Conservation (phyloP, 2,797 vertebrate species). For the Phaenicophaeus curvirostris region DNA sequence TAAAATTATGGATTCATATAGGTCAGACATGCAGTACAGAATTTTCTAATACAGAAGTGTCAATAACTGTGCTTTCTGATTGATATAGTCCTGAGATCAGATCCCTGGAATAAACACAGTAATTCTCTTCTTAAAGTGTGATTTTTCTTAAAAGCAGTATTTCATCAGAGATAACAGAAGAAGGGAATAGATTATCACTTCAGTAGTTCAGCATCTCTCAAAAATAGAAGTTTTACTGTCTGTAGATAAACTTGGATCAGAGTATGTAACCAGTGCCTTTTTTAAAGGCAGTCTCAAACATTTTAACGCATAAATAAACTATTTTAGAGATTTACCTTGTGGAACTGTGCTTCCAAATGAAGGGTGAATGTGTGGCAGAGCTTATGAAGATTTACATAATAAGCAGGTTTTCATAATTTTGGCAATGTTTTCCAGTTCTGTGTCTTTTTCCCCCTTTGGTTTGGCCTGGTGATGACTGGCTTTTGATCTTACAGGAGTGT, state of each 20-base stretch:
- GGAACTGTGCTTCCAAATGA: neutral
- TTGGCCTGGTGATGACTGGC: neutral
- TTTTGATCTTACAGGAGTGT: neutral
- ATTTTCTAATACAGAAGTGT: neutral
- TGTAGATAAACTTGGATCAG: neutral
- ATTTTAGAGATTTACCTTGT: neutral
- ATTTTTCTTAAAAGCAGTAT: neutral
- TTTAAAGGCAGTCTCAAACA: neutral
- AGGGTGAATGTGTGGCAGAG: neutral
- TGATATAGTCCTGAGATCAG: neutral
- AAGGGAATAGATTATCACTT: neutral
- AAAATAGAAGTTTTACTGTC: neutral
- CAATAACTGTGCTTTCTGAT: neutral
- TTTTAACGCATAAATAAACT: neutral
- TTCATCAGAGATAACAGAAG: neutral
- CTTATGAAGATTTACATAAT: neutral
- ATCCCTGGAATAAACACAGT: neutral
- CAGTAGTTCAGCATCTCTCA: neutral
- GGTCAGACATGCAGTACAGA: neutral
- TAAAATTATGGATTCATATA: neutral
- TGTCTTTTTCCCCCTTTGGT: neutral
- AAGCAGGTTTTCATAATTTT: neutral
- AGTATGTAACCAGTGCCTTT: neutral
- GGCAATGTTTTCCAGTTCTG: neutral
- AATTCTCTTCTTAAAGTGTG: neutral